A percentile compares a stretch with the other conserved stretches of the same genome.
Conservation (phyloP, 53 echinoderm and acorn worm species). For the Luidia sarsii region DNA sequence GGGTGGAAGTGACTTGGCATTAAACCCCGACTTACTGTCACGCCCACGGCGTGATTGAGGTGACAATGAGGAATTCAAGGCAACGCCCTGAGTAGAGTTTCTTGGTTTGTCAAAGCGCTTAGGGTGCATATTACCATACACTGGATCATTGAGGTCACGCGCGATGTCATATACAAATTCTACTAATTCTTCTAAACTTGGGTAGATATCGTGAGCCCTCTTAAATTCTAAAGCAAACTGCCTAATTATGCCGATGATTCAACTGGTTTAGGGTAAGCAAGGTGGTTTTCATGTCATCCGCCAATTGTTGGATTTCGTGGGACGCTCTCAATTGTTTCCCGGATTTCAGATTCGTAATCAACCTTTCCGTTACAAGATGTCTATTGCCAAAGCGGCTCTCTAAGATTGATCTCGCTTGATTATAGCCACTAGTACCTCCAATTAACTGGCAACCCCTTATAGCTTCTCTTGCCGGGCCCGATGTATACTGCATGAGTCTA, state of each 20-base stretch:
- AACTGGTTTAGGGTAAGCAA: slow-evolving; percentile 44
- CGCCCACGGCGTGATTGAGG: not conserved
- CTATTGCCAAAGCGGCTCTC: slow-evolving; percentile 48
- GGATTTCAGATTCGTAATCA: slow-evolving; percentile 15
- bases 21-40: not conserved
- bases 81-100: not conserved
- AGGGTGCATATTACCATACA: slow-evolving; percentile 24
- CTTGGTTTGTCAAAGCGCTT: slow-evolving; percentile 18
- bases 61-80: slow-evolving; percentile 7
- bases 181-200: slow-evolving; percentile 19
- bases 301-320: slow-evolving; percentile 43
- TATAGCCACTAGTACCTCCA: slow-evolving; percentile 36
- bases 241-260: slow-evolving; percentile 19
- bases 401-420: slow-evolving; percentile 28
- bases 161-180: slow-evolving; percentile 17
- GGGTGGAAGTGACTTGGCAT: not conserved
- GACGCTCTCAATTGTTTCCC: slow-evolving; percentile 40
- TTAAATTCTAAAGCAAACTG: slow-evolving; percentile 35
- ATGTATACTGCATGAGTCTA: slow-evolving; percentile 27
- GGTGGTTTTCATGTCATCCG: slow-evolving; percentile 49
- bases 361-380: slow-evolving; percentile 41
- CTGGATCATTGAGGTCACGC: slow-evolving; percentile 38
- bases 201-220: not conserved
- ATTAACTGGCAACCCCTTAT: not conserved
- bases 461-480: not conserved